phyloP scores from a whole-genome alignment of 2,797 vertebrate genomes.

The Coendou prehensilis region DNA sequence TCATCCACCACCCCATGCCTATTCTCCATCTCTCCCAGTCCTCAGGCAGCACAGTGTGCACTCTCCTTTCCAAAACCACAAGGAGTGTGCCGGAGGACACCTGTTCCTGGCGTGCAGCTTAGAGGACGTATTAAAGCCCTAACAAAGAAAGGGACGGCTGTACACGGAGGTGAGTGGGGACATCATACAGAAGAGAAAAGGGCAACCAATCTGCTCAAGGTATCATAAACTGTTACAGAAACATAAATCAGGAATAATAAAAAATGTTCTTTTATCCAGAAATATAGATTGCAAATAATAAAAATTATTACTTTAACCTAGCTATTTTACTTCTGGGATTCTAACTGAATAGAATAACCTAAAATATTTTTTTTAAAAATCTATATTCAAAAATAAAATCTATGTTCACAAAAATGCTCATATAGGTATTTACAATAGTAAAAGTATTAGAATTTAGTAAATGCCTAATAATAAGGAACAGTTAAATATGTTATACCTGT shows the following conservation, averaged over 20 bases:
- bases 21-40: not conserved
- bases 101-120: not conserved
- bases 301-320: constrained; percentile 8
- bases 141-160: not conserved
- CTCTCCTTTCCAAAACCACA: not conserved
- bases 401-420: constrained; percentile 1
- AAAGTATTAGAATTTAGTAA: constrained; percentile 62
- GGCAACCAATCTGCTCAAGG: not conserved
- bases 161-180: not conserved
- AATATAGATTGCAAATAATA: constrained; percentile 35
- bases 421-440: not conserved
- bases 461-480: constrained; percentile 12
- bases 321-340: constrained; percentile 60
- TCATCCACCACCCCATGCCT: not conserved
- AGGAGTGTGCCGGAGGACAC: not conserved
- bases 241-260: constrained; percentile 34
- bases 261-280: not conserved
- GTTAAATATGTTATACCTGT: not conserved
- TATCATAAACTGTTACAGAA: constrained; percentile 45
- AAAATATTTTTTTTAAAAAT: constrained; percentile 35
- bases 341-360: constrained; percentile 47
- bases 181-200: not conserved
- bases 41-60: not conserved
- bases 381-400: not conserved
- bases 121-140: not conserved